These are phyloP conservation scores for Apomyelois bistriatella DNA, from an alignment of 2,888 invertebrate species.

Conservation along the genomic window DNA sequence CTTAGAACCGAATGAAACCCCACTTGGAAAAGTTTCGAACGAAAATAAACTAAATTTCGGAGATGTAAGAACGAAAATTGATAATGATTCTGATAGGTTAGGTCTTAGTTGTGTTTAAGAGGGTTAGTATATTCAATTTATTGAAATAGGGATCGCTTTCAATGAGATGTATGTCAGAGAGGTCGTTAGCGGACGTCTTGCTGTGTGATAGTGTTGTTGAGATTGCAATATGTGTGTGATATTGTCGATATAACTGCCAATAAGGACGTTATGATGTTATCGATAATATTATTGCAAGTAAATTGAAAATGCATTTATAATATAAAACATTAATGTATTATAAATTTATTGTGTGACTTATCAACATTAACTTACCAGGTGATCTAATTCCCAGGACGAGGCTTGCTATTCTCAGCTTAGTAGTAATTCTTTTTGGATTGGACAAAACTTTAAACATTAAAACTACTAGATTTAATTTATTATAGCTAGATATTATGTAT, in stretches of 20 bases:
- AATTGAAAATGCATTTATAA: too few species aligned
- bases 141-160: constrained; percentile 23
- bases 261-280: not conserved
- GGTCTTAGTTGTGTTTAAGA: constrained; percentile 5
- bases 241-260: constrained; percentile 1
- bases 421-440: too few species aligned
- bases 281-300: not conserved
- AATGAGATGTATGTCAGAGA: constrained; percentile 19
- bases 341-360: too few species aligned
- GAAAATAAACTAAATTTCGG: not conserved
- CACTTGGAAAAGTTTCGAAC: not conserved
- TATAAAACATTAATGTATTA: too few species aligned
- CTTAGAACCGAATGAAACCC: constrained; percentile 12
- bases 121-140: constrained; percentile 25
- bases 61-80: not conserved
- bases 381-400: too few species aligned
- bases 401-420: too few species aligned
- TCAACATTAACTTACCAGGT: too few species aligned
- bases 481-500: too few species aligned
- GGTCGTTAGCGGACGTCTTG: constrained; percentile 20
- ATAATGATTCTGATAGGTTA: not conserved
- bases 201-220: constrained; percentile 19
- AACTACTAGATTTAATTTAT: too few species aligned
- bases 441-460: too few species aligned
- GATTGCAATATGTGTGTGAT: not conserved